Percentiles rank a stretch among this genome's conserved stretches.
Evolutionary conservation across 23 tunicate species (phyloP).

Genomic region (Phallusia fumigata): DNA sequence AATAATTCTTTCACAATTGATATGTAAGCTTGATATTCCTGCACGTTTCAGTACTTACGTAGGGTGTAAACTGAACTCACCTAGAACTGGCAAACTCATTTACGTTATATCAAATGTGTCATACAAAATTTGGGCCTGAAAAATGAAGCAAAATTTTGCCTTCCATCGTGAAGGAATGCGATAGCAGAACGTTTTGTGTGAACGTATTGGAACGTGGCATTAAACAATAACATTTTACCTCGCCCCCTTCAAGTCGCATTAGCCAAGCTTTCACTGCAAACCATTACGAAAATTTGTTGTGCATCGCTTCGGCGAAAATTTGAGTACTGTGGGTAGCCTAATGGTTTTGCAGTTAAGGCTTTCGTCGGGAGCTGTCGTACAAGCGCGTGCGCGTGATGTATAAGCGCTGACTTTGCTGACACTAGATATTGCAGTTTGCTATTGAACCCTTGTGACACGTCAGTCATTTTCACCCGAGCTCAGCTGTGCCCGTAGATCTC

Average conservation of each 20-base stretch:
- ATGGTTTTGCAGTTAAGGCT: not conserved
- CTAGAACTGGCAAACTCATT: too few species aligned
- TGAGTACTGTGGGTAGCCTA: not conserved
- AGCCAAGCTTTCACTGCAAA: not conserved
- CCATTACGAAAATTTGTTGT: slow-evolving; percentile 10
- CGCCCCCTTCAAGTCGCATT: not conserved
- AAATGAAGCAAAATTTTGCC: too few species aligned
- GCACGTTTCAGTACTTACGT: too few species aligned
- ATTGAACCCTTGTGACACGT: not conserved
- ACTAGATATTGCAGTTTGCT: not conserved
- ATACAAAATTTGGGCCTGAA: too few species aligned
- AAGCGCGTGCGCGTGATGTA: not conserved
- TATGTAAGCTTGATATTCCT: too few species aligned
- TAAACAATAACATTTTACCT: not conserved
- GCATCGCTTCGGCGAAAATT: slow-evolving; percentile 2
- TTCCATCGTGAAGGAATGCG: too few species aligned
- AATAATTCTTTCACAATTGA: too few species aligned
- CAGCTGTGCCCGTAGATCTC: not conserved
- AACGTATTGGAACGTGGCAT: not conserved
- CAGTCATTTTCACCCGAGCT: not conserved
- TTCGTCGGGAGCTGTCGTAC: not conserved
- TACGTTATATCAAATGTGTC: too few species aligned
- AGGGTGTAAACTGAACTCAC: too few species aligned
- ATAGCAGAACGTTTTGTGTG: too few species aligned
- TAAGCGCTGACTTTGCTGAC: not conserved